Conservation (phyloP, 2,797 vertebrate species). For the Falco peregrinus region DNA sequence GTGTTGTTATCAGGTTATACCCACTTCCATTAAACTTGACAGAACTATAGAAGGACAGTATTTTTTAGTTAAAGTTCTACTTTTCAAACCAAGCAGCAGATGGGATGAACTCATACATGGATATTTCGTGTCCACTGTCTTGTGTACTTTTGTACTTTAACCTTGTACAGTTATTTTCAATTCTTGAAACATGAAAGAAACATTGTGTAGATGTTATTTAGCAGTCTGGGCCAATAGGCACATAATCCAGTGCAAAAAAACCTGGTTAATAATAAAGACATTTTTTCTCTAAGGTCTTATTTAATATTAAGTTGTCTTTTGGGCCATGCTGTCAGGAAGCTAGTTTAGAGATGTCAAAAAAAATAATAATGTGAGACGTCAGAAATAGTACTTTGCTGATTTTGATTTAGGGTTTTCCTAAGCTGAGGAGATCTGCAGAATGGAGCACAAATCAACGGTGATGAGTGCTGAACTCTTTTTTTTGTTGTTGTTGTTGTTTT, state of each 20-base stretch:
- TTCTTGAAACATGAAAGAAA: conserved; percentile 84
- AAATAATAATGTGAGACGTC: background rate
- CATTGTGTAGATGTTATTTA: conserved; percentile 86
- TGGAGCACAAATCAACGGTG: rapidly evolving
- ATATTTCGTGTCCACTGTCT: conserved; percentile 82
- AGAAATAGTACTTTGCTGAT: background rate
- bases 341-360: background rate
- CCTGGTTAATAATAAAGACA: conserved; percentile 81
- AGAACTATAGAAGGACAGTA: conserved; percentile 77
- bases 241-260: conserved; percentile 74
- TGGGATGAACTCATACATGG: conserved; percentile 78
- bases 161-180: conserved; percentile 89
- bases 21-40: conserved; percentile 83
- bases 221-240: conserved; percentile 78
- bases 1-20: conserved; percentile 87
- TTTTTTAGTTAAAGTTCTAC: conserved; percentile 83
- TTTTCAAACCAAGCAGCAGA: conserved; percentile 78
- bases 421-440: background rate
- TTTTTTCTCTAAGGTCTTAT: conserved; percentile 76
- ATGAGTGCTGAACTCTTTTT: background rate
- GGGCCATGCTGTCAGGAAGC: background rate
- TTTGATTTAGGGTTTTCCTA: background rate
- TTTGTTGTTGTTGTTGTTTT: background rate
- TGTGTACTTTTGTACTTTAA: conserved; percentile 87
- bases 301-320: conserved; percentile 40